These are phyloP conservation scores for Euthynnus affinis DNA, from an alignment of 2,797 vertebrate species.

Conservation along the genomic window DNA sequence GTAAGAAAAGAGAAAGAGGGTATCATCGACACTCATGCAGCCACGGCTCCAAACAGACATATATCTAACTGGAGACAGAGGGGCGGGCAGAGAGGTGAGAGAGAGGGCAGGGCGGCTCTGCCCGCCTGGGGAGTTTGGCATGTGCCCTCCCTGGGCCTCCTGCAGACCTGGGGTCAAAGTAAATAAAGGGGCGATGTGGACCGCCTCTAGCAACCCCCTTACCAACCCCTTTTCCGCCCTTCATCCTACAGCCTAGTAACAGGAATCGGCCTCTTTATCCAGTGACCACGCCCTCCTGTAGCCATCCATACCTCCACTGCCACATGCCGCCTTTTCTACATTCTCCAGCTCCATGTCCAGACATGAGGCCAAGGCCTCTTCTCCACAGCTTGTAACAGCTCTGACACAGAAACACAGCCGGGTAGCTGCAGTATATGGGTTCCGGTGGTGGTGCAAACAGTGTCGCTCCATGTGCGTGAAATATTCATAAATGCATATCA, in stretches of 20 bases:
- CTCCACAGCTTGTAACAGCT: conserved; percentile 57
- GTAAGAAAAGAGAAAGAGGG: conserved; percentile 49
- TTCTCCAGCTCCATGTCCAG: conserved; percentile 65
- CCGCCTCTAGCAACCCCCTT: conserved; percentile 79
- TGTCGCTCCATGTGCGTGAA: conserved; percentile 23
- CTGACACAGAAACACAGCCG: conserved; percentile 55
- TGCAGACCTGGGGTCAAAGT: conserved; percentile 84
- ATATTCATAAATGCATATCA: conserved; percentile 16
- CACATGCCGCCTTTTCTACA: conserved; percentile 67
- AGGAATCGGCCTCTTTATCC: conserved; percentile 75
- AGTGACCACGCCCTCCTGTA: conserved; percentile 71
- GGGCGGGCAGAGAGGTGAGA: conserved; percentile 83
- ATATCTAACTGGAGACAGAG: conserved; percentile 83
- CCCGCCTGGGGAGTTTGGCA: conserved; percentile 89
- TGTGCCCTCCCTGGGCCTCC: conserved; percentile 85
- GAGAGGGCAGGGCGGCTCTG: conserved; percentile 82
- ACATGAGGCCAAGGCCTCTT: conserved; percentile 62
- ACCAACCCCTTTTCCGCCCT: conserved; percentile 69
- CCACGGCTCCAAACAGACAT: conserved; percentile 72
- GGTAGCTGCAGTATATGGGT: conserved; percentile 33
- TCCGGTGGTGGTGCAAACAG: conserved; percentile 25
- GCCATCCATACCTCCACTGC: conserved; percentile 71
- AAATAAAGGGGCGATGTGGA: conserved; percentile 83
- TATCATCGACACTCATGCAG: conserved; percentile 50
- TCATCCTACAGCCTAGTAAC: conserved; percentile 70